A percentile compares a stretch with the other conserved stretches of the same genome.
Evolutionary conservation across 2,113 vertebrate species (phyloP).

Genomic region (Oxyruncus cristatus): DNA sequence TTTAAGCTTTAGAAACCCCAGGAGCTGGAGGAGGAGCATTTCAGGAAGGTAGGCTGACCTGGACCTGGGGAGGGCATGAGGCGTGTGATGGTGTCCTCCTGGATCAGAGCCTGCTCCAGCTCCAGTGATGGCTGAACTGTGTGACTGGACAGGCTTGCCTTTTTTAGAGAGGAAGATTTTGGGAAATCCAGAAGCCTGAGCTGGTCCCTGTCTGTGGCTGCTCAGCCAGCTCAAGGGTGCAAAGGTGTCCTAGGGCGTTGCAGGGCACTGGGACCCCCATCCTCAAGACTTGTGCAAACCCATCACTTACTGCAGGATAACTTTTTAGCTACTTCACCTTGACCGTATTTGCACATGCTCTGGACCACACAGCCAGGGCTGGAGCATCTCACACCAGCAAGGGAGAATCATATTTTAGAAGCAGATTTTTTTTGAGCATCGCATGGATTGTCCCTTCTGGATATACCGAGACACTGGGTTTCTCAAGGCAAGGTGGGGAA

Average conservation of each 20-base stretch:
- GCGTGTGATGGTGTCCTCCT: fast-evolving
- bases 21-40: neutral
- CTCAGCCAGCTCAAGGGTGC: neutral
- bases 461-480: neutral
- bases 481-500: neutral
- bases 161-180: neutral
- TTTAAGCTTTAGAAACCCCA: constrained; percentile 11
- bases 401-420: neutral
- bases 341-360: fast-evolving
- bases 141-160: neutral
- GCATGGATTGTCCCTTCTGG: neutral
- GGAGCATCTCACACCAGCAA: neutral
- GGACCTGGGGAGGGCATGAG: neutral
- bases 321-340: neutral
- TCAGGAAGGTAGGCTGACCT: neutral
- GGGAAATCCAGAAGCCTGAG: neutral
- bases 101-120: neutral
- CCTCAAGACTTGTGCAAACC: neutral
- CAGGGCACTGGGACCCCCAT: neutral
- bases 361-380: neutral
- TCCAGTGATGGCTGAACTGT: neutral
- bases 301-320: neutral
- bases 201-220: neutral
- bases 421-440: neutral
- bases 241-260: neutral